These are phyloP conservation scores for Macaria liturata DNA, from an alignment of 2,888 invertebrate genomes.

Conservation along the genomic window DNA sequence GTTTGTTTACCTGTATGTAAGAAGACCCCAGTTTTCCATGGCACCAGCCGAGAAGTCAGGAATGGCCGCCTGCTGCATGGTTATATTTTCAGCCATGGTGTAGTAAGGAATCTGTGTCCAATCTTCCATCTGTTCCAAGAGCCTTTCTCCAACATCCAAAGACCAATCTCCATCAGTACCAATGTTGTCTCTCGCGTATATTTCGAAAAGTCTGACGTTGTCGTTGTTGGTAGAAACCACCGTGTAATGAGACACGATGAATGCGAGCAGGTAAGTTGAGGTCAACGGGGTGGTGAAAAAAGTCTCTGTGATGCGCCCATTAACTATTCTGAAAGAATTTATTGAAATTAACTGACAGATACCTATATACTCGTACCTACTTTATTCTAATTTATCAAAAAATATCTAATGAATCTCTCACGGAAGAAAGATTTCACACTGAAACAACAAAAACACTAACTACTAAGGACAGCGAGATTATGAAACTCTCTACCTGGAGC, in stretches of 20 bases:
- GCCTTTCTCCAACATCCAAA: constrained; percentile 66
- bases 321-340: constrained; percentile 36
- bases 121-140: constrained; percentile 79
- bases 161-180: constrained; percentile 68
- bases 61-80: constrained; percentile 89
- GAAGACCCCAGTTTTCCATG: constrained; percentile 94
- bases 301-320: constrained; percentile 57
- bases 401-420: too few relatives aligned
- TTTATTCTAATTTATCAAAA: too few relatives aligned
- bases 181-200: constrained; percentile 72
- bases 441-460: too few relatives aligned
- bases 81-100: constrained; percentile 71
- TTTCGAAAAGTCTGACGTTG: constrained; percentile 56
- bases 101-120: constrained; percentile 82
- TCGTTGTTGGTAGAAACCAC: constrained; percentile 47
- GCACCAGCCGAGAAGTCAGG: constrained; percentile 91
- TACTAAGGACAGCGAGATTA: too few relatives aligned
- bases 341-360: too few relatives aligned
- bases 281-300: constrained; percentile 85
- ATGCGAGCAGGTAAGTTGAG: constrained; percentile 93
- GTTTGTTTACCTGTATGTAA: constrained; percentile 86
- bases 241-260: constrained; percentile 91
- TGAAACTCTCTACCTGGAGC: too few relatives aligned
- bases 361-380: too few relatives aligned
- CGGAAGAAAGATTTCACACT: too few relatives aligned